Conservation (phyloP, 2,888 invertebrate species). For the Philaethria dido region DNA sequence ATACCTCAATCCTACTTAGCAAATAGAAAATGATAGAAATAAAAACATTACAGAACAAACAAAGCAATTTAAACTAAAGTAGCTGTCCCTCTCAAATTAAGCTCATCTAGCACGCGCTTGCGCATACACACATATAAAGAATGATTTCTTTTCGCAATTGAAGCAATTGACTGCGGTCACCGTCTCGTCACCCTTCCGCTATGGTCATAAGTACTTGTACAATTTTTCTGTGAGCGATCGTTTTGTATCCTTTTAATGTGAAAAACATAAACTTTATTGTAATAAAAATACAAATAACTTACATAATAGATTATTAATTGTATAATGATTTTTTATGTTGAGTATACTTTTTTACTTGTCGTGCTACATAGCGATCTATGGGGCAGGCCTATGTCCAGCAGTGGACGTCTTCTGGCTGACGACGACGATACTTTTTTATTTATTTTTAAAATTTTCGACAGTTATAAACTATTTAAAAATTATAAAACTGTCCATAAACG, state of each 20-base stretch:
- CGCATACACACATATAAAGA: slow-evolving; percentile 31
- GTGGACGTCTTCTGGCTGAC: too few species aligned
- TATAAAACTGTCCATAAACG: too few species aligned
- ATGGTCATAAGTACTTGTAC: slow-evolving; percentile 46
- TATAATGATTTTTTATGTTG: too few species aligned
- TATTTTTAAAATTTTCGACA: too few species aligned
- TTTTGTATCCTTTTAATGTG: neutral
- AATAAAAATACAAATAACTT: too few species aligned
- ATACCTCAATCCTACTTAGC: too few species aligned
- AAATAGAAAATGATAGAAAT: neutral
- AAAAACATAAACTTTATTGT: neutral
- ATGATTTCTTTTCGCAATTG: slow-evolving; percentile 65
- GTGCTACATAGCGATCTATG: too few species aligned
- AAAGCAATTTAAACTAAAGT: slow-evolving; percentile 46
- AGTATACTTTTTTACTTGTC: too few species aligned
- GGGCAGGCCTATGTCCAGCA: too few species aligned
- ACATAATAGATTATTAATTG: too few species aligned
- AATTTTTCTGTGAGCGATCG: slow-evolving; percentile 25
- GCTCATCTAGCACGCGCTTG: slow-evolving; percentile 50
- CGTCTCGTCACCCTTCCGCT: slow-evolving; percentile 60
- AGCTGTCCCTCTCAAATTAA: slow-evolving; percentile 51
- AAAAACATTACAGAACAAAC: slow-evolving; percentile 31
- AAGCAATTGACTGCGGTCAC: slow-evolving; percentile 59
- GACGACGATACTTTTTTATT: too few species aligned
- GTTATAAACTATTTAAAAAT: too few species aligned